These are phyloP conservation scores for Thamnophis sirtalis DNA, from an alignment of 2,113 vertebrate species.

Conservation along the genomic window DNA sequence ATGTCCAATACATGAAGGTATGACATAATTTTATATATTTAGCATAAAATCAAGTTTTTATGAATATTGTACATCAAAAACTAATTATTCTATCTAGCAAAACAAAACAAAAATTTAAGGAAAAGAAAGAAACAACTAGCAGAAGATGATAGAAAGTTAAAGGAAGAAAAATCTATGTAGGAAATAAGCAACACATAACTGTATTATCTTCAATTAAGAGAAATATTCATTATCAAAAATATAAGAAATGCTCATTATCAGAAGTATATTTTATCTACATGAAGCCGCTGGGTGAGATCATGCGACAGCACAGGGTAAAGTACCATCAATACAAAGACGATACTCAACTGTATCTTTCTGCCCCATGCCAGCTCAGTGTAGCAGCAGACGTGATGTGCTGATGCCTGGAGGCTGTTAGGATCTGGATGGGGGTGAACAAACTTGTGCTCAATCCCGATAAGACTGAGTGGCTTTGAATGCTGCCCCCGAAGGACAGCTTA, in stretches of 20 bases:
- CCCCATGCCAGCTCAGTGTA: no score
- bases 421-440: no score
- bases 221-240: not conserved
- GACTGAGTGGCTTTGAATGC: no score
- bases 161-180: not conserved
- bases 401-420: no score
- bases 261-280: not conserved
- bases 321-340: no score
- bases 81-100: not conserved
- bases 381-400: no score
- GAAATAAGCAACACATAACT: not conserved
- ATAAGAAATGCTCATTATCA: not conserved
- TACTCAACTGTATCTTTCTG: no score
- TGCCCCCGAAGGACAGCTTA: no score
- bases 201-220: not conserved
- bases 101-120: not conserved
- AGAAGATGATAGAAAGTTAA: not conserved
- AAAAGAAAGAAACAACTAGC: not conserved
- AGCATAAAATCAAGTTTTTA: not conserved
- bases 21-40: not conserved
- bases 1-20: not conserved
- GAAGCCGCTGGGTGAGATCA: no score
- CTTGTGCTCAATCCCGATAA: no score
- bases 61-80: not conserved
- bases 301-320: no score